These are phyloP conservation scores for Panonychus citri DNA, from an alignment of 1,140 invertebrate species.

Conservation along the genomic window DNA sequence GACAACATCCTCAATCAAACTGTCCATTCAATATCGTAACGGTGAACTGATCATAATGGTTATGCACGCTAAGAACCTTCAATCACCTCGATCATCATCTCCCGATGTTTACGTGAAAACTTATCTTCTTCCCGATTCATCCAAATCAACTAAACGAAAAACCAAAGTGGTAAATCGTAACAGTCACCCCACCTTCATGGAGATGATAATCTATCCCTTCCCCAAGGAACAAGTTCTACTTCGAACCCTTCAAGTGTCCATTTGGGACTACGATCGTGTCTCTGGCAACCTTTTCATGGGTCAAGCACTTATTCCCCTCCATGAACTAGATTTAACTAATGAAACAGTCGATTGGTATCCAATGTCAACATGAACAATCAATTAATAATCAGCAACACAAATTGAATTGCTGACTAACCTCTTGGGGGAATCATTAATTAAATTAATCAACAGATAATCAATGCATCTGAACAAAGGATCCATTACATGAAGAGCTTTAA, in stretches of 20 bases:
- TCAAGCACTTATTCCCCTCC: constrained; percentile 46
- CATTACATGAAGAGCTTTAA: too few species aligned
- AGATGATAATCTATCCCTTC: constrained; percentile 58
- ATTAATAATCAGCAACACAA: too few species aligned
- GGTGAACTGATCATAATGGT: constrained; percentile 60
- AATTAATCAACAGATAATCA: too few species aligned
- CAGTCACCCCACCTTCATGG: constrained; percentile 90
- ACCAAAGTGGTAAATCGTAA: constrained; percentile 75
- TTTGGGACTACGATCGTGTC: constrained; percentile 83
- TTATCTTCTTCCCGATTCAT: constrained; percentile 48
- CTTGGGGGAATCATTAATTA: too few species aligned
- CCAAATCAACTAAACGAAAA: constrained; percentile 65
- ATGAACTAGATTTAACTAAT: constrained; percentile 40
- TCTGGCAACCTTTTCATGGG: constrained; percentile 87
- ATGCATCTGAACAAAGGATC: too few species aligned
- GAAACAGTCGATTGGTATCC: too few species aligned
- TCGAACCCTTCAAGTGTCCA: constrained; percentile 58
- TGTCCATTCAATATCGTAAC: constrained; percentile 56
- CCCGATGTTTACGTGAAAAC: constrained; percentile 82
- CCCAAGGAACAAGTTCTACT: constrained; percentile 49
- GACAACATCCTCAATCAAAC: constrained; percentile 51
- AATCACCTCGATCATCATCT: constrained; percentile 30
- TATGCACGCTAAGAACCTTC: constrained; percentile 60
- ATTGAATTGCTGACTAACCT: too few species aligned
- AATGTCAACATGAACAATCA: too few species aligned